These are phyloP conservation scores for Melanotaenia nigrans DNA, from an alignment of 2,797 vertebrate genomes.

Conservation along the genomic window DNA sequence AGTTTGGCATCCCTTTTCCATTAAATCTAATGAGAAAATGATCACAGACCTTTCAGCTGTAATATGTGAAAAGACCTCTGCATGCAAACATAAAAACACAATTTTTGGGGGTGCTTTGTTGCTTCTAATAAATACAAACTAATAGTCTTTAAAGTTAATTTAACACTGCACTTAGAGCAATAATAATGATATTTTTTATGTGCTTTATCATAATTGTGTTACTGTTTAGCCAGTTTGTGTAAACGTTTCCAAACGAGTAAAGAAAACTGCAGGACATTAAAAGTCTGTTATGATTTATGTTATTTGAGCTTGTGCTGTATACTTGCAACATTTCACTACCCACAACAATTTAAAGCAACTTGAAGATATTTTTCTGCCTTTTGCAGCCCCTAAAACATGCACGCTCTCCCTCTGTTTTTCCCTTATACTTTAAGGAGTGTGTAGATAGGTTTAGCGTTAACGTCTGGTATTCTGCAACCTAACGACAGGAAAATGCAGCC, in stretches of 20 bases:
- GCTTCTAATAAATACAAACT: neutral
- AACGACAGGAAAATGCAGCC: slow-evolving; percentile 59
- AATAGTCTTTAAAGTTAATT: too few species aligned
- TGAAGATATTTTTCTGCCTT: slow-evolving; percentile 49
- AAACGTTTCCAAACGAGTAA: neutral
- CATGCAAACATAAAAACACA: too few species aligned
- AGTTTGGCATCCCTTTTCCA: too few species aligned
- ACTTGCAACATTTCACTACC: slow-evolving; percentile 23
- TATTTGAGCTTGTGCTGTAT: slow-evolving; percentile 36
- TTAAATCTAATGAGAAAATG: too few species aligned
- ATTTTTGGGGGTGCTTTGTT: too few species aligned
- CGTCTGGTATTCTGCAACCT: slow-evolving; percentile 48
- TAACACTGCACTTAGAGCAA: neutral
- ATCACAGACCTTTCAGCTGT: too few species aligned
- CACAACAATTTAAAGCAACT: slow-evolving; percentile 43
- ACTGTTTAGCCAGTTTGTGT: neutral
- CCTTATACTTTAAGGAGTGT: slow-evolving; percentile 18
- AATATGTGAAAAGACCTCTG: too few species aligned
- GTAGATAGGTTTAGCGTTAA: slow-evolving; percentile 37
- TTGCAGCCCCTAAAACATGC: slow-evolving; percentile 24
- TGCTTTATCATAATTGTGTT: slow-evolving; percentile 1
- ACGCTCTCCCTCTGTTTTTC: slow-evolving; percentile 14
- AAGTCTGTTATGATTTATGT: slow-evolving; percentile 51
- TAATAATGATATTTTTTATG: neutral
- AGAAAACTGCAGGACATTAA: slow-evolving; percentile 46